phyloP scores from a whole-genome alignment of 1,140 invertebrate species.

The Zaprionus ornatus region DNA sequence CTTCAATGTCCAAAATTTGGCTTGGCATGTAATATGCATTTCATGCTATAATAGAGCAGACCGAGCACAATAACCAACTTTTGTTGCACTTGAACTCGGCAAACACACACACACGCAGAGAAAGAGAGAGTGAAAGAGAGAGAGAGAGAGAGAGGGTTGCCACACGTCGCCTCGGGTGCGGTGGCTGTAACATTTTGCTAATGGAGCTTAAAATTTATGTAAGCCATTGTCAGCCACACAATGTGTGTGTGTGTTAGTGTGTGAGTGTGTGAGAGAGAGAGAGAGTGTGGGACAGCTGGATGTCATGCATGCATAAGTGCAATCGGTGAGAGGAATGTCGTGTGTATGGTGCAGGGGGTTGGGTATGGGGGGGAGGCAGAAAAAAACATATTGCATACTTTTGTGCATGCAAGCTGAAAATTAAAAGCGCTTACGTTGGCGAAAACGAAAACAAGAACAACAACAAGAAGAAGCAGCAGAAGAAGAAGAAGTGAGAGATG shows the following conservation, averaged over 20 bases:
- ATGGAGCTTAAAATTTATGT: conserved; percentile 82
- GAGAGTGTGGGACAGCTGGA: conserved; percentile 34
- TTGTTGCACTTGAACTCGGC: conserved; percentile 76
- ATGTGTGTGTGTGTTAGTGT: conserved; percentile 20
- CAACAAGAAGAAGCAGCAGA: too few species aligned
- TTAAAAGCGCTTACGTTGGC: conserved; percentile 79
- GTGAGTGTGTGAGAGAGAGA: conserved; percentile 7
- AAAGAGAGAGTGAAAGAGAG: background rate
- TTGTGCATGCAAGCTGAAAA: conserved; percentile 82
- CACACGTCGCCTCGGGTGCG: conserved; percentile 67
- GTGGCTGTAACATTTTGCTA: conserved; percentile 76
- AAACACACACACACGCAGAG: conserved; percentile 3
- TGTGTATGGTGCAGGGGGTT: background rate
- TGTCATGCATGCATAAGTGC: conserved; percentile 79
- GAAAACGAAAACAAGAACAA: conserved; percentile 30
- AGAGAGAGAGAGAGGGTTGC: background rate
- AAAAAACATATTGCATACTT: conserved; percentile 79
- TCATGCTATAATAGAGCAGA: conserved; percentile 61
- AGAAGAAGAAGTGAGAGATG: background rate
- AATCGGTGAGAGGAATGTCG: conserved; percentile 33
- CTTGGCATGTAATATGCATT: conserved; percentile 71
- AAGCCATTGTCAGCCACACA: conserved; percentile 69
- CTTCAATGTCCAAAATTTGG: conserved; percentile 62
- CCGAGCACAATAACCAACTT: conserved; percentile 62
- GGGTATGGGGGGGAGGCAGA: background rate